Conservation (phyloP, 2,797 vertebrate genomes). For the Cygnus olor region DNA sequence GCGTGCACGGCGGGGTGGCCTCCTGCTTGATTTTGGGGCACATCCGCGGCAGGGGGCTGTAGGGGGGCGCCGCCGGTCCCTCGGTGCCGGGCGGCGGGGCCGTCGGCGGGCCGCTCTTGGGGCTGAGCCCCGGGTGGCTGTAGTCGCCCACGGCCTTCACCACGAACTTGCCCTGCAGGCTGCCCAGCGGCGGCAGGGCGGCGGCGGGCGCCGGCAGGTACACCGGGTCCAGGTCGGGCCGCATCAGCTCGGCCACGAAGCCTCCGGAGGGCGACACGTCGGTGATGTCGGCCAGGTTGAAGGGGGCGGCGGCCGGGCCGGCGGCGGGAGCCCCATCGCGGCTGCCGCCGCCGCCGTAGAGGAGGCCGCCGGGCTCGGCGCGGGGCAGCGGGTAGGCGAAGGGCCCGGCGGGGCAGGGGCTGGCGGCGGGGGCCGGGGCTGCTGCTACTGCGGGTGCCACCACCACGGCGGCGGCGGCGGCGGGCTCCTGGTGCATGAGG, state of each 20-base stretch:
- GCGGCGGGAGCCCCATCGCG: constrained; percentile 62
- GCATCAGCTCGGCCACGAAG: constrained; percentile 95
- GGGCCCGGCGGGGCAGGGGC: constrained; percentile 74
- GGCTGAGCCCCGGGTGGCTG: constrained; percentile 82
- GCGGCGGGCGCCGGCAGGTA: constrained; percentile 86
- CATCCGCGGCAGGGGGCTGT: constrained; percentile 74
- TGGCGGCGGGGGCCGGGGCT: constrained; percentile 80
- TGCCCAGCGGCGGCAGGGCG: constrained; percentile 74
- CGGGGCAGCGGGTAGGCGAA: constrained; percentile 81
- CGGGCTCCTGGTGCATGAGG: constrained; percentile 84
- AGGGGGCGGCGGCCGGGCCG: constrained; percentile 54
- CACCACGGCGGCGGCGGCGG: constrained; percentile 76
- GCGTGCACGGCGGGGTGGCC: constrained; percentile 79
- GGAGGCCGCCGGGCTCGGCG: constrained; percentile 2
- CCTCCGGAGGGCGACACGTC: constrained; percentile 95
- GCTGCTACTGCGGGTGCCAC: constrained; percentile 77
- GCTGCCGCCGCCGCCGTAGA: constrained; percentile 6
- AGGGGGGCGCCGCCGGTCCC: constrained; percentile 46
- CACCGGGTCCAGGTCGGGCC: constrained; percentile 93
- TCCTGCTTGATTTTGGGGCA: constrained; percentile 95
- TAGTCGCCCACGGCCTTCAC: constrained; percentile 91
- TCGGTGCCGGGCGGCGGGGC: constrained; percentile 65
- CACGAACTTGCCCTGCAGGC: constrained; percentile 94
- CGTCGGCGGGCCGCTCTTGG: constrained; percentile 72
- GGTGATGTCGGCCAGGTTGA: constrained; percentile 90